Conservation (phyloP, 2,888 invertebrate species). For the Calameuta filiformis region DNA sequence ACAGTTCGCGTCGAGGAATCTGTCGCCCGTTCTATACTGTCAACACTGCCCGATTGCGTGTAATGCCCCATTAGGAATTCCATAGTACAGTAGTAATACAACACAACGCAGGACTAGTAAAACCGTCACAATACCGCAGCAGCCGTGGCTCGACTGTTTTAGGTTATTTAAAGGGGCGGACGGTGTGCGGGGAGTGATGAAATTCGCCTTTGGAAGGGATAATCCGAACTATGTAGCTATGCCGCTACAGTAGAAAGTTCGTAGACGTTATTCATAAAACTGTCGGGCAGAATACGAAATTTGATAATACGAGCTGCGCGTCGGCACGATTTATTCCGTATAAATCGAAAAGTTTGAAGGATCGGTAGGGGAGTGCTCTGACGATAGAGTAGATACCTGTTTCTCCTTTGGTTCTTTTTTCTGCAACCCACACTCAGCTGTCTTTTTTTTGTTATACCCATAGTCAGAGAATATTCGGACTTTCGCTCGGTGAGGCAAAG, state of each 20-base stretch:
- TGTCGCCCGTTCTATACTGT: not conserved
- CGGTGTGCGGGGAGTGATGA: not conserved
- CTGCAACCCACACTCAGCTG: not conserved
- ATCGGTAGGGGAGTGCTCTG: constrained; percentile 1
- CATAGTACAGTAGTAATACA: not conserved
- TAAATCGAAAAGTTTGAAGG: constrained; percentile 16
- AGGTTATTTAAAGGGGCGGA: not conserved
- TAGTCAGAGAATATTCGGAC: not conserved
- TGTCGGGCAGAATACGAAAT: constrained; percentile 10
- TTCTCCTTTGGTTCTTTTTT: not conserved
- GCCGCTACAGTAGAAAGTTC: constrained; percentile 4
- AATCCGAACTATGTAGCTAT: not conserved
- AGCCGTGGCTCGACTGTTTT: not conserved
- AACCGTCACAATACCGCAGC: not conserved
- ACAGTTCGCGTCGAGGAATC: not conserved
- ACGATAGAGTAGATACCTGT: constrained; percentile 4
- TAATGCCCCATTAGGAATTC: not conserved
- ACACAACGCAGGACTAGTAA: not conserved
- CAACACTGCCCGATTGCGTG: not conserved
- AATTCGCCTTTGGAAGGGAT: not conserved
- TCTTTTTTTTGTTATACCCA: constrained; percentile 1
- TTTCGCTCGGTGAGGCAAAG: not conserved
- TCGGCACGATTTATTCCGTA: constrained; percentile 14
- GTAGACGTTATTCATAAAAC: constrained; percentile 15
- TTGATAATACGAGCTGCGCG: constrained; percentile 13